Evolutionary conservation across 2,888 invertebrate species (phyloP).

Genomic region (Scrobipalpa costella): DNA sequence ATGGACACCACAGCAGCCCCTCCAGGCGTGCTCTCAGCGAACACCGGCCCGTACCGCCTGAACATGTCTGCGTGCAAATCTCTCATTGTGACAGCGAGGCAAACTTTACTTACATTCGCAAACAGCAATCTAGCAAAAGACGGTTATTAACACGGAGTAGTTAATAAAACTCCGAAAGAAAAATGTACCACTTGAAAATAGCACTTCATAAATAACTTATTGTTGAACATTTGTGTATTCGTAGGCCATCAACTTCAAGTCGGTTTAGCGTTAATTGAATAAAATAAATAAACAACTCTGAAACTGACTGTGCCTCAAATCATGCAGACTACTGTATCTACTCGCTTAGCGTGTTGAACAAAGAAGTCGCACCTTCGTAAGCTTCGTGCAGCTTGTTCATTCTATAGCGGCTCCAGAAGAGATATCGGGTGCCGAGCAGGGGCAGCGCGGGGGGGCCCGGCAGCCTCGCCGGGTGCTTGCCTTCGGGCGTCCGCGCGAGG

Average conservation of each 20-base stretch:
- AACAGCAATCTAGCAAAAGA: neutral
- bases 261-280: too few relatives aligned
- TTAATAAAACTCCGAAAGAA: neutral
- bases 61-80: conserved; percentile 84
- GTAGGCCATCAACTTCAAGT: too few relatives aligned
- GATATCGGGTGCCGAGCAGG: conserved; percentile 90
- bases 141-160: too few relatives aligned
- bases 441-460: conserved; percentile 89
- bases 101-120: conserved; percentile 31
- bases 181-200: too few relatives aligned
- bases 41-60: conserved; percentile 86
- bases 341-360: conserved; percentile 14
- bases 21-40: conserved; percentile 88
- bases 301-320: too few relatives aligned
- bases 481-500: conserved; percentile 51
- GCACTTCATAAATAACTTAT: too few relatives aligned
- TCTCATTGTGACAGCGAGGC: conserved; percentile 62
- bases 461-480: conserved; percentile 63
- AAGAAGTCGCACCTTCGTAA: conserved; percentile 83
- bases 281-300: too few relatives aligned
- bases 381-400: conserved; percentile 89
- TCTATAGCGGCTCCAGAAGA: conserved; percentile 85
- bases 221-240: too few relatives aligned
- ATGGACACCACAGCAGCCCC: conserved; percentile 87
- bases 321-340: too few relatives aligned